phyloP scores from a whole-genome alignment of 2,888 invertebrate genomes.

The Heliconius charithonia region DNA sequence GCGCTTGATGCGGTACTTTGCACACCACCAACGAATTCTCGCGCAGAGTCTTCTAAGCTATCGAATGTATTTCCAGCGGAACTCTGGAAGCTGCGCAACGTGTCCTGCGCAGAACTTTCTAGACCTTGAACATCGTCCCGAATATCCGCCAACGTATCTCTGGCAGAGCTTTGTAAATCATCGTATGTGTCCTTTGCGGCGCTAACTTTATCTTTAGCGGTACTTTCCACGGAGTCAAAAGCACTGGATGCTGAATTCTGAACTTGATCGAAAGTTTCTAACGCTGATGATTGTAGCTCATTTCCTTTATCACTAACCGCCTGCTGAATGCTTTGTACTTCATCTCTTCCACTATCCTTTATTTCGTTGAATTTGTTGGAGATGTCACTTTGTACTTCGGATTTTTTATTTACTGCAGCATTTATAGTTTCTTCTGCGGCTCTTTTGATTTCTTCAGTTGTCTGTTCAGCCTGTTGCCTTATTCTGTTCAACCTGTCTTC shows the following conservation, averaged over 20 bases:
- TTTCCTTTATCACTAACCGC: conserved; percentile 56
- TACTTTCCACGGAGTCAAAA: conserved; percentile 79
- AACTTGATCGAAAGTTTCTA: conserved; percentile 69
- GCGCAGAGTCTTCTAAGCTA: conserved; percentile 75
- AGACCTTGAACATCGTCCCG: conserved; percentile 72
- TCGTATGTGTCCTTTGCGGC: conserved; percentile 73
- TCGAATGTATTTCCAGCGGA: conserved; percentile 80
- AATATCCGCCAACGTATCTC: conserved; percentile 75
- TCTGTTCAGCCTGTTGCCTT: conserved; percentile 73
- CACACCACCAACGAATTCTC: conserved; percentile 63
- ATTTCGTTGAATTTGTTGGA: conserved; percentile 57
- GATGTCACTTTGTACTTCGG: conserved; percentile 62
- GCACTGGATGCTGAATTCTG: conserved; percentile 77
- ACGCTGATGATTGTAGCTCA: conserved; percentile 66
- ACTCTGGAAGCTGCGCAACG: conserved; percentile 77
- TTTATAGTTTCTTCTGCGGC: conserved; percentile 72
- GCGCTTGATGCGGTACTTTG: conserved; percentile 58
- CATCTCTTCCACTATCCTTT: conserved; percentile 58
- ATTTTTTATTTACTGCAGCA: conserved; percentile 65
- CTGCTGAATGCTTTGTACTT: conserved; percentile 59
- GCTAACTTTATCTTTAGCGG: conserved; percentile 74
- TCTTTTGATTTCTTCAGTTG: conserved; percentile 77
- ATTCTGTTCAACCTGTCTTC: conserved; percentile 70
- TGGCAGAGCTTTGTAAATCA: conserved; percentile 73
- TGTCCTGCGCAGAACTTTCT: conserved; percentile 75